Percentiles rank a stretch among this genome's conserved stretches.
These are phyloP conservation scores for Cettia cetti DNA, from an alignment of 2,113 vertebrate genomes.

Conservation along the genomic window DNA sequence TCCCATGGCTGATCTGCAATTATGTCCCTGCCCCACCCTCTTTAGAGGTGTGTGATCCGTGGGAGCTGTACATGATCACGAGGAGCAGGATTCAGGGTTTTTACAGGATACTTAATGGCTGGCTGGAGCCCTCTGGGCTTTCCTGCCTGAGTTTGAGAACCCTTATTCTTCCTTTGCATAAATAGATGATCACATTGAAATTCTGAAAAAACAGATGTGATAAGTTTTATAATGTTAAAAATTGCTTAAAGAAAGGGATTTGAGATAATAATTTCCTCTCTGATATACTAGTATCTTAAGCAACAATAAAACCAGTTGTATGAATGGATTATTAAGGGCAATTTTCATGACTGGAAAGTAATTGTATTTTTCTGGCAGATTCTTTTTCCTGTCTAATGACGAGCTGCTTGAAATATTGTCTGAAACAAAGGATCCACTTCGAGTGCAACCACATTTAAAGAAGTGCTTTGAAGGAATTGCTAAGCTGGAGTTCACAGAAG, in stretches of 20 bases:
- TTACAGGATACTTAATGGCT: neutral
- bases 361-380: constrained; percentile 71
- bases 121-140: neutral
- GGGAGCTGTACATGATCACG: neutral
- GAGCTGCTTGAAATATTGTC: constrained; percentile 92
- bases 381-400: constrained; percentile 93
- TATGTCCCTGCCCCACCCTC: neutral
- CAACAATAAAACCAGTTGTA: neutral
- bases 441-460: constrained; percentile 91
- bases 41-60: neutral
- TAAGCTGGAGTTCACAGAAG: constrained; percentile 82
- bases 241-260: neutral
- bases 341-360: neutral
- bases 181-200: neutral
- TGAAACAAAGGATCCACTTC: constrained; percentile 90
- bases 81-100: neutral
- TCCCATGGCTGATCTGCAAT: neutral
- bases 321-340: neutral
- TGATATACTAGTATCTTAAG: neutral
- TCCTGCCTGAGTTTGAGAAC: neutral
- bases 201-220: neutral
- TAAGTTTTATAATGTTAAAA: neutral
- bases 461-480: constrained; percentile 95
- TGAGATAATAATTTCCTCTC: neutral
- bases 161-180: neutral